A percentile compares a stretch with the other conserved stretches of the same genome.
Conservation (phyloP, 2,888 invertebrate species). For the Leucoptera coffeella region DNA sequence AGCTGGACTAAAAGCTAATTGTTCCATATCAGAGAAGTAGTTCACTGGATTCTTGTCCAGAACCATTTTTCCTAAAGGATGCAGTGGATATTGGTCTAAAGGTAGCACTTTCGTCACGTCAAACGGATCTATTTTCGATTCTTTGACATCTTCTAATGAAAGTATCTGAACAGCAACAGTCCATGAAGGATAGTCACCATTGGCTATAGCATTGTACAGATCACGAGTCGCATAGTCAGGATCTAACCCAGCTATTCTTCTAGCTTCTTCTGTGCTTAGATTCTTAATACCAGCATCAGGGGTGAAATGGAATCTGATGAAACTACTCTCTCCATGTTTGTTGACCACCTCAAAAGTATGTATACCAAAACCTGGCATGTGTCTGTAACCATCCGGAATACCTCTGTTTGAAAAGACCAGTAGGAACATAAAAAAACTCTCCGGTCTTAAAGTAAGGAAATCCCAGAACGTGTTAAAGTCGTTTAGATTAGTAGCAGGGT, state of each 20-base stretch:
- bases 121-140: constrained; percentile 28
- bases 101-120: constrained; percentile 35
- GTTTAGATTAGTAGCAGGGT: constrained; percentile 31
- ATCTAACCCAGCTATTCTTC: constrained; percentile 11
- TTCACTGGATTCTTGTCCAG: constrained; percentile 37
- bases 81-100: constrained; percentile 33
- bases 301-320: constrained; percentile 20
- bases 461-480: constrained; percentile 30
- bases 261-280: constrained; percentile 17
- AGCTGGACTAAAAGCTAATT: constrained; percentile 57
- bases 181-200: constrained; percentile 30
- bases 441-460: constrained; percentile 33
- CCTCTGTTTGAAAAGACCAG: constrained; percentile 44
- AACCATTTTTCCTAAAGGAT: constrained; percentile 38
- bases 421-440: constrained; percentile 31
- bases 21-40: constrained; percentile 38
- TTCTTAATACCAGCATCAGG: constrained; percentile 33
- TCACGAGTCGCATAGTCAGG: constrained; percentile 24
- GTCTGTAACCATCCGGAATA: constrained; percentile 42
- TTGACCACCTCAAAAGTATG: constrained; percentile 38
- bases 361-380: constrained; percentile 50
- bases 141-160: constrained; percentile 22
- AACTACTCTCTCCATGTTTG: constrained; percentile 19
- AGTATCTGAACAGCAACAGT: constrained; percentile 31
- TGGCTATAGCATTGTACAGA: constrained; percentile 21